Evolutionary conservation across 2,888 invertebrate species (phyloP), one percentile per base, ranked within the genome.

Genomic region (Altica lythri): DNA sequence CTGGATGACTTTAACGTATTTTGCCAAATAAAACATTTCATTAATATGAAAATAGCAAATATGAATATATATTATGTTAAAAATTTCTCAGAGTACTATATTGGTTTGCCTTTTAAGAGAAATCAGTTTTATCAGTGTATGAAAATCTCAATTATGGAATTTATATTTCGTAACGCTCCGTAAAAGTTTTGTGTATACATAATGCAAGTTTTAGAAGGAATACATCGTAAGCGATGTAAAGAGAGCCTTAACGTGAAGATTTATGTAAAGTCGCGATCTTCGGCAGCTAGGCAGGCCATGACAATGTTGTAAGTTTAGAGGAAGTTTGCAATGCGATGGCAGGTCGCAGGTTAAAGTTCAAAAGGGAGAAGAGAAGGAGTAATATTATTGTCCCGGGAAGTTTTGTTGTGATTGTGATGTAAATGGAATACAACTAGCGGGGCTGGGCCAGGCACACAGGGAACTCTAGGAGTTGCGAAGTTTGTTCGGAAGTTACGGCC

Each of bases 331-430:
- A 14, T 8, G 34, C 37, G 35, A 12, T 25, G 29, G 37, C 19
- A 46, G 55, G 51, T 47, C 42, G 47, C 45, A 49, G 57, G 57
- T 53, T 45, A 45, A 46, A 57, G 53, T 53, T 57, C 40, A 50
- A 49, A 49, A 49, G 40, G 40, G 49, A 40, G 49, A 22, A 14
- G 40, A 13, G 49, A 49, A 50, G 53, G 57, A 53, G 53, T 49
- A 57, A 57, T 57, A 57, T 53, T 50, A 57, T 57, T 53, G 46
- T 53, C 46, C 57, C 51, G 51, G 38, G 46, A 49, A 57, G 57
- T 57, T 53, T 53, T 48, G 57, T 57, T 50, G 55, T 57, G 57
- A 57, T 57, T 57, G 57, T 57, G 53, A 57, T 57, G 57, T 53
- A 57, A 57, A 57, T 57, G 53, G 51, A 51, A 55, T 55, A 55